Evolutionary conservation across 2,888 invertebrate species (phyloP).

Genomic region (Pelosia muscerda): DNA sequence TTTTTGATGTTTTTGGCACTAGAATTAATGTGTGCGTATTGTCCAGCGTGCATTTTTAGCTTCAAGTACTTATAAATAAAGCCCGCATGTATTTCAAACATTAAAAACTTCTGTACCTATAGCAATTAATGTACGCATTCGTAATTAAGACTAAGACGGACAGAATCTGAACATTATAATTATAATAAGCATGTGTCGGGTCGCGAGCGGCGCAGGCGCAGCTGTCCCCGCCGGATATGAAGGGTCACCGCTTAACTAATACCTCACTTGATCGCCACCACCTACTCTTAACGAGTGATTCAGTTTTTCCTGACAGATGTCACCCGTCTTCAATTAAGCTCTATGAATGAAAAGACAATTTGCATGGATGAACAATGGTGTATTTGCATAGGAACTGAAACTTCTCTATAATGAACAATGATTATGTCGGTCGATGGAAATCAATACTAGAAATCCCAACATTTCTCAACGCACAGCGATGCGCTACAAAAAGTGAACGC

Average conservation of each 20-base stretch:
- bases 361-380: conserved; percentile 78
- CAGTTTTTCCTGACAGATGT: conserved; percentile 84
- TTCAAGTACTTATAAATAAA: not conserved
- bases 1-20: no score
- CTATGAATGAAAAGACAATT: conserved; percentile 82
- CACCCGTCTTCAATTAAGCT: conserved; percentile 75
- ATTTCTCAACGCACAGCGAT: conserved; percentile 71
- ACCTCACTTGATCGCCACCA: conserved; percentile 75
- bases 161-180: conserved; percentile 68
- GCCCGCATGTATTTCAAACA: not conserved
- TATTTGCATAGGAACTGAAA: conserved; percentile 77
- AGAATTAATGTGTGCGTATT: not conserved
- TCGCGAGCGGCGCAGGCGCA: conserved; percentile 59
- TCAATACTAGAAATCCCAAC: conserved; percentile 80
- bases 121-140: conserved; percentile 14
- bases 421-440: conserved; percentile 77
- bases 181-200: conserved; percentile 72
- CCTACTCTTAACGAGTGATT: conserved; percentile 79
- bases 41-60: not conserved
- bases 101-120: not conserved
- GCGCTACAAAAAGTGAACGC: conserved; percentile 57
- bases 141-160: conserved; percentile 55
- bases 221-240: conserved; percentile 81
- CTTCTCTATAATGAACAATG: conserved; percentile 74
- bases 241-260: conserved; percentile 82